Evolutionary conservation across 2,113 vertebrate genomes (phyloP), one percentile per base, ranked within the genome.

Genomic region (Pantherophis guttatus): DNA sequence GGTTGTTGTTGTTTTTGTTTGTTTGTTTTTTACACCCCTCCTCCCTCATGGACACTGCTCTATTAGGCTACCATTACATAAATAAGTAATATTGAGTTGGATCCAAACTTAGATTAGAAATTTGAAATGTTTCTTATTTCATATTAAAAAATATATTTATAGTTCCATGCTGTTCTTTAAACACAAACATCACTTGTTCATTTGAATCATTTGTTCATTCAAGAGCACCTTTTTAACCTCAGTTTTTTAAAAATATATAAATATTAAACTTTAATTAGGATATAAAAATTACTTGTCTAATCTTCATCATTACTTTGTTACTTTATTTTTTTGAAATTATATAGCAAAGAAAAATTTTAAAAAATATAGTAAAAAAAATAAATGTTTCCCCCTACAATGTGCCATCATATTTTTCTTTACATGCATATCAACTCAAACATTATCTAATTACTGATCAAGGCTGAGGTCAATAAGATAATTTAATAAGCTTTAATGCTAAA

Each of bases 251-350:
- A n/a, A 29, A 29, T 65, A 70, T 4, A 70, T 70, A n/a, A 0
- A 48, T 90, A 50, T 88, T 59, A 91, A 57, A 33, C 90, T 85
- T 50, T 92, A 87, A 2, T 3, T 53, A 8, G 89, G 90, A 90
- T 87, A 91, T 23, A 86, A 91, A 86, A 92, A 93, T 65, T 92
- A 92, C 44, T 70, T 93, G 44, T 57, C 94, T 93, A 62, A 90
- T 4, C 89, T 29, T 53, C 59, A 33, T 65, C 58, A 90, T 81
- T 26, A 85, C 44, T 39, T 91, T 93, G 15, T 81, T 26, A 85
- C 44, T 39, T 88, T 94, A 12, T 86, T 94, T 93, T 11, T 91
- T 87, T 92, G 87, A 93, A 89, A 94, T 91, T 91, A 93, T 91
- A 90, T 58, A 90, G 48, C 50, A 93, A 94, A 58, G 89, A 6